These are phyloP conservation scores for Caenorhabditis briggsae DNA, from an alignment of 1,140 invertebrate species.

Conservation along the genomic window DNA sequence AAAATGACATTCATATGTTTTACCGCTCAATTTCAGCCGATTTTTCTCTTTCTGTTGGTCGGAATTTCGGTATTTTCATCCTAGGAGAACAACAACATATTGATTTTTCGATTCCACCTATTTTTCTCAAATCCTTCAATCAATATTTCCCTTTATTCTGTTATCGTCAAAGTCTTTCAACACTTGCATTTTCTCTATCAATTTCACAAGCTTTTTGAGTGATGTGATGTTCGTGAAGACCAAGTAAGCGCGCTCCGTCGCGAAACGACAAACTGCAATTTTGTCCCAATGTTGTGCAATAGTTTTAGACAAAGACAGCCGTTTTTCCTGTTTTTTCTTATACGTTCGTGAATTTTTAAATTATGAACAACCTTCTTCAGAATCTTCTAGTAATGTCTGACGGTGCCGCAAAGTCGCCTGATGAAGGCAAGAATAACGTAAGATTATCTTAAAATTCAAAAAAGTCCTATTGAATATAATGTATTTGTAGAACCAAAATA, in stretches of 20 bases:
- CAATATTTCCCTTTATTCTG: not conserved
- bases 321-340: not conserved
- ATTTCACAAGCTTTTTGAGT: not conserved
- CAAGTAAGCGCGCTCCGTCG: conserved; percentile 7
- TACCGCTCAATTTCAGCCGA: too few relatives aligned
- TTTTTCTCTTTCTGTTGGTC: too few relatives aligned
- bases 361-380: conserved; percentile 30
- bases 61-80: too few relatives aligned
- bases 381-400: not conserved
- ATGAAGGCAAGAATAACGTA: conserved; percentile 17
- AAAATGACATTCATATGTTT: too few relatives aligned
- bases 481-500: not conserved
- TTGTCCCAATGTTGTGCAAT: conserved; percentile 49
- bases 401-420: not conserved
- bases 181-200: not conserved
- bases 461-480: not conserved
- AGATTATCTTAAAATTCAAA: not conserved
- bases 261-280: conserved; percentile 13
- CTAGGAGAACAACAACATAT: too few relatives aligned
- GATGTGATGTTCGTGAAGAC: not conserved
- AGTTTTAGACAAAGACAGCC: not conserved
- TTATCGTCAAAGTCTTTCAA: not conserved
- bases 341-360: not conserved
- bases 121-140: too few relatives aligned
- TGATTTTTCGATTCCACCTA: too few relatives aligned